phyloP scores from a whole-genome alignment of 92 coral and sea anemone species.

The Heliopora coerulea region DNA sequence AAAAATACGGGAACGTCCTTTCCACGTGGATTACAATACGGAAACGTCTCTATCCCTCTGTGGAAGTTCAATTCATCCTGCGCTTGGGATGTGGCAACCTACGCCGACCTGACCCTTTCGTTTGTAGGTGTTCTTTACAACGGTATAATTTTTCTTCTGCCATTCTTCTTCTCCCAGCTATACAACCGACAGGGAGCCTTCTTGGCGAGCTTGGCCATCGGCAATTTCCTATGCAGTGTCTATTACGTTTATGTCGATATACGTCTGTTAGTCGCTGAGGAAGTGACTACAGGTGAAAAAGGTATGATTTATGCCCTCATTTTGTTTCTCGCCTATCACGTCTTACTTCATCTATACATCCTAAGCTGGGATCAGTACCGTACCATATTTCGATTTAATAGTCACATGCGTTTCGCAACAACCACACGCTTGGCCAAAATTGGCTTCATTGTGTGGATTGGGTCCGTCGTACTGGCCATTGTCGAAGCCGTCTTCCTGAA shows the following conservation, averaged over 20 bases:
- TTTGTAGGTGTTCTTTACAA: constrained; percentile 1
- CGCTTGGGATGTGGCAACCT: not conserved
- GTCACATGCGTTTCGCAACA: constrained; percentile 4
- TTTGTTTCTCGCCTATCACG: constrained; percentile 13
- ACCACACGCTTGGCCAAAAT: constrained; percentile 2
- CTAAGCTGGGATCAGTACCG: constrained; percentile 27
- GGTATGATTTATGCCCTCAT: not conserved
- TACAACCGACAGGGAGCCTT: constrained; percentile 5
- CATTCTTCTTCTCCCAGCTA: constrained; percentile 1
- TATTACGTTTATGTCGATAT: constrained; percentile 1
- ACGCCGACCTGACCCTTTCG: constrained; percentile 1
- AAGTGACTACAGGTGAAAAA: not conserved
- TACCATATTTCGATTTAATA: not conserved
- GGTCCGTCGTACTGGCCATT: not conserved
- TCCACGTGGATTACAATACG: too few species aligned
- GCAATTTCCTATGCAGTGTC: not conserved
- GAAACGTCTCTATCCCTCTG: not conserved
- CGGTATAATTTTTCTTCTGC: not conserved
- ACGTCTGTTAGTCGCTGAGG: not conserved
- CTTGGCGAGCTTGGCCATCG: not conserved
- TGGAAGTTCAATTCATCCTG: constrained; percentile 22
- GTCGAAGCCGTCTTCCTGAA: not conserved
- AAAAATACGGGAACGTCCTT: too few species aligned
- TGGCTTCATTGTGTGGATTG: constrained; percentile 1
- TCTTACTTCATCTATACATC: constrained; percentile 14